phyloP scores from a whole-genome alignment of 2,888 invertebrate genomes.

The Zootermopsis nevadensis region DNA sequence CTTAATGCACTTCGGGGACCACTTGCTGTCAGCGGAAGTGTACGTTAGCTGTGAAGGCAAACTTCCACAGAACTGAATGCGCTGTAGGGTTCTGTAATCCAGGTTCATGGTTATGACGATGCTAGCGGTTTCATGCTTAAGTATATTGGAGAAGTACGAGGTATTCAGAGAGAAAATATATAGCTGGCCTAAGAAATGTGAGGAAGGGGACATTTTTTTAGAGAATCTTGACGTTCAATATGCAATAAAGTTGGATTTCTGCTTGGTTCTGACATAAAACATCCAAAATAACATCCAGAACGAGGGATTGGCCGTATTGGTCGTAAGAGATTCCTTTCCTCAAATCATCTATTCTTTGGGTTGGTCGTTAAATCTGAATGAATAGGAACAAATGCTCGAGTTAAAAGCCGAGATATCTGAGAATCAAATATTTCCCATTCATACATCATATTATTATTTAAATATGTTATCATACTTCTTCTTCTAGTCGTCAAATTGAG shows the following conservation, averaged over 20 bases:
- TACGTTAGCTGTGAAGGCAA: neutral
- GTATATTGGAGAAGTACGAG: neutral
- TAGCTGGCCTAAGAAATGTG: neutral
- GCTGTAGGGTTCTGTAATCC: neutral
- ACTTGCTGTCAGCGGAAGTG: neutral
- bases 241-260: constrained; percentile 29
- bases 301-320: neutral
- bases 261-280: neutral
- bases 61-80: neutral
- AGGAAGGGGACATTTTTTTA: constrained; percentile 1
- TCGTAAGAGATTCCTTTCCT: constrained; percentile 12
- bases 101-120: neutral
- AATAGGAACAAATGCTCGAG: constrained; percentile 10
- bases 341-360: neutral
- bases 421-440: neutral
- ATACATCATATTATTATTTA: neutral
- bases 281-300: neutral
- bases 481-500: too few species aligned
- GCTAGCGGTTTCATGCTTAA: neutral
- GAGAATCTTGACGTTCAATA: constrained; percentile 7
- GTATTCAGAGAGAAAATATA: neutral
- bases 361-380: constrained; percentile 15
- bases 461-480: neutral
- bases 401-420: neutral
- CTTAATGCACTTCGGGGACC: too few species aligned